These are phyloP conservation scores for Bubo blakistoni DNA, from an alignment of 2,113 vertebrate species.

Conservation along the genomic window DNA sequence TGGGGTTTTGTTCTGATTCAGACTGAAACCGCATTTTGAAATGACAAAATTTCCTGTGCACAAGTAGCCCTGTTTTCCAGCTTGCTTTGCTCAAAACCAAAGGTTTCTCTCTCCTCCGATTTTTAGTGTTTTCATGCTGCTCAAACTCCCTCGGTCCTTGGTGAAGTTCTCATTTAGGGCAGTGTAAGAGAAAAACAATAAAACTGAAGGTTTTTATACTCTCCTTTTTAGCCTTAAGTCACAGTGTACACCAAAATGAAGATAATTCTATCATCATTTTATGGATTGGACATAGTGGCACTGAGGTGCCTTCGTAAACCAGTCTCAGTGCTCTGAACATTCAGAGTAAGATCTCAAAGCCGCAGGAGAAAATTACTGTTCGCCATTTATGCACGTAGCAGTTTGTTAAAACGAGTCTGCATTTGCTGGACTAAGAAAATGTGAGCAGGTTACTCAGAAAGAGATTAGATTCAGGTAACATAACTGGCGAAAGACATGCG, in stretches of 20 bases:
- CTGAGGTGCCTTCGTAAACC: neutral
- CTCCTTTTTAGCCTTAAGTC: neutral
- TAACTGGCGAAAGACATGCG: accelerated
- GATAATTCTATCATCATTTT: neutral
- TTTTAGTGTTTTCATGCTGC: neutral
- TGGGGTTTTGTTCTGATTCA: conserved; percentile 37
- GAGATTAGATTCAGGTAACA: neutral
- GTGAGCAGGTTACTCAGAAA: neutral
- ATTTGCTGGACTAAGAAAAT: neutral
- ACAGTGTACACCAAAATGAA: neutral
- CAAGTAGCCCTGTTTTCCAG: neutral
- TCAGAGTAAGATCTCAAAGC: neutral
- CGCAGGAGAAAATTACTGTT: neutral
- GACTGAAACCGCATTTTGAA: conserved; percentile 13
- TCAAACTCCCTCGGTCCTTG: neutral
- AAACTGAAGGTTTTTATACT: neutral
- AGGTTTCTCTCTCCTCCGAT: neutral
- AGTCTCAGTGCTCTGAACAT: neutral
- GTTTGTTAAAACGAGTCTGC: neutral
- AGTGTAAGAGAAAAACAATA: neutral
- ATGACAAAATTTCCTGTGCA: conserved; percentile 3
- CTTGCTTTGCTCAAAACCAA: neutral
- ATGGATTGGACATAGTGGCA: neutral
- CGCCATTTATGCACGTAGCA: neutral
- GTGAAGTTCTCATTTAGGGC: neutral